Base-by-base conservation (phyloP, 2,113 vertebrate species). In the Microcebus lehilahytsara region DNA sequence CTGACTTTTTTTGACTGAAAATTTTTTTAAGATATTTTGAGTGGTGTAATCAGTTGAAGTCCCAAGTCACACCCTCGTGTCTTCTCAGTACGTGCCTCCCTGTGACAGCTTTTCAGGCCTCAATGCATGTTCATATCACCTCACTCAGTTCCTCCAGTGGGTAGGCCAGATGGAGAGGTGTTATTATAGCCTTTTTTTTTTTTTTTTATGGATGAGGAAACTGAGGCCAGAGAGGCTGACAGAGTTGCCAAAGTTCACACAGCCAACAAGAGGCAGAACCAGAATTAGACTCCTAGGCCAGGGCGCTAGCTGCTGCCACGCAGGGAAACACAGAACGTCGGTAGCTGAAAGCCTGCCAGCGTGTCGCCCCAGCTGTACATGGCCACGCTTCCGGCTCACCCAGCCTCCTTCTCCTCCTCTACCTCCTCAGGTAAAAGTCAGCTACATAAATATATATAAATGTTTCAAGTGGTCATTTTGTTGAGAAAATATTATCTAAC, bases 281-380 rank as follows among this genome's bases (percentile, higher is more conserved):
- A 66, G 90, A 92, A 58, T 74, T 49, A 37, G 5, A 32, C 9
- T 6, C 27, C 22, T 6, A 23, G 77, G 32, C 19, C 0, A 37
- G 60, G 37, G 34, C 3, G 37, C 32, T 64, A 22, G 58, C n/a
- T 46, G 25, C 23, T 67, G 32, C 85, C 77, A 49, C 11, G 14
- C 58, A 14, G 58, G 37, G 13, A 37, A n/a, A 71, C 37, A 27
- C n/a, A 88, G 84, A 53, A 34, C 0, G 9, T 42, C 71, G 17
- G 25, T 13, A 1, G 3, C 22, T 9, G 66, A 58, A 46, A 19
- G 60, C 85, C 51, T 32, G 23, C 77, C 37, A 14, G 27, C 27
- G 4, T 4, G 1, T 4, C 34, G 42, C 40, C 32, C 78, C 22
- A 30, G 5, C 16, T 4, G 11, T n/a, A 6, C 2, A 27, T 27